A percentile compares a stretch with the other conserved stretches of the same genome.
phyloP scores from a whole-genome alignment of 2,113 vertebrate genomes.

The Cinclus mexicanus region DNA sequence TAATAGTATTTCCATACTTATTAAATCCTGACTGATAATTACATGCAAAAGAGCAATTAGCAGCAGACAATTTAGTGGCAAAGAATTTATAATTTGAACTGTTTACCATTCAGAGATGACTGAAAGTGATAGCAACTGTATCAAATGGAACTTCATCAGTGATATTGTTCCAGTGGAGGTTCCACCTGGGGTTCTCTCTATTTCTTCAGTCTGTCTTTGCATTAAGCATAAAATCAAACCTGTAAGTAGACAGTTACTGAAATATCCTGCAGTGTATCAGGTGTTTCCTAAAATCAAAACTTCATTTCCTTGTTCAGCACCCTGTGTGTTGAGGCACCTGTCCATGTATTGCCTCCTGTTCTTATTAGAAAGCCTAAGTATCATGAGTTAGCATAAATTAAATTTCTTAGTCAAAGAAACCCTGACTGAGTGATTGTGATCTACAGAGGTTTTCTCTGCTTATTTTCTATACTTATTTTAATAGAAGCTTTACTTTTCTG shows the following conservation, averaged over 20 bases:
- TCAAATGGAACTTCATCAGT: conserved; percentile 58
- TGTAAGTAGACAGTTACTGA: conserved; percentile 11
- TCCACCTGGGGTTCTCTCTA: conserved; percentile 60
- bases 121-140: conserved; percentile 64
- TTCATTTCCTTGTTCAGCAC: background rate
- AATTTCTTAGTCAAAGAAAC: background rate
- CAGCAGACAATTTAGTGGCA: conserved; percentile 65
- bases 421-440: background rate
- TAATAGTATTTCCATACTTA: conserved; percentile 61
- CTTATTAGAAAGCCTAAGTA: background rate
- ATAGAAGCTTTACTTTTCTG: conserved; percentile 54
- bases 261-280: conserved; percentile 17
- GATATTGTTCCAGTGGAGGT: conserved; percentile 52
- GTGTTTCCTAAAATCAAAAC: conserved; percentile 28
- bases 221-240: conserved; percentile 51
- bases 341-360: background rate
- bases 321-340: background rate
- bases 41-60: conserved; percentile 68
- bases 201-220: conserved; percentile 46
- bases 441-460: background rate
- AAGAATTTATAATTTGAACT: conserved; percentile 70
- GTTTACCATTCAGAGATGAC: conserved; percentile 69
- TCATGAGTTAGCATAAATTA: background rate
- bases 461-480: conserved; percentile 27
- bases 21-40: conserved; percentile 55